phyloP scores from a whole-genome alignment of 1,140 invertebrate genomes.

The Bombus cullumanus region DNA sequence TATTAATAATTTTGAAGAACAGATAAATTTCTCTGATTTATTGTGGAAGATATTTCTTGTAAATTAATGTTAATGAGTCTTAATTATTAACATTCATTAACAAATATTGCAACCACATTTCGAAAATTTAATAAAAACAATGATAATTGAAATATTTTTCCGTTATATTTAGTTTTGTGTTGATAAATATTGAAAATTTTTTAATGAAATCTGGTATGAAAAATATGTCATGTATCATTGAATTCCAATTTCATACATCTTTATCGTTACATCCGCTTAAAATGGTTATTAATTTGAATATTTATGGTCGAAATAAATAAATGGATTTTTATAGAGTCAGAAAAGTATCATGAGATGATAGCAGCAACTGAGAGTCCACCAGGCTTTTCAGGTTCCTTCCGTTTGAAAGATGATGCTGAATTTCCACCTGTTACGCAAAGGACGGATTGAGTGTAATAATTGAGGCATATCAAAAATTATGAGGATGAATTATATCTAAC shows the following conservation, averaged over 20 bases:
- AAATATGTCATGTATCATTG: slow-evolving; percentile 64
- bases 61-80: slow-evolving; percentile 1
- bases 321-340: slow-evolving; percentile 87
- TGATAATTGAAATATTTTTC: slow-evolving; percentile 52
- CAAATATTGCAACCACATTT: slow-evolving; percentile 39
- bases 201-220: slow-evolving; percentile 24
- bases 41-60: background rate
- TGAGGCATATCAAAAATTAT: slow-evolving; percentile 62
- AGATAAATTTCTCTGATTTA: background rate
- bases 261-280: slow-evolving; percentile 69
- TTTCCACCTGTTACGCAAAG: slow-evolving; percentile 92
- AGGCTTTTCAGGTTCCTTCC: slow-evolving; percentile 85
- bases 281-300: slow-evolving; percentile 29
- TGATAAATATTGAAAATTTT: background rate
- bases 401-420: slow-evolving; percentile 91
- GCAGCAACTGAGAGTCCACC: slow-evolving; percentile 87
- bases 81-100: slow-evolving; percentile 46
- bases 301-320: slow-evolving; percentile 44
- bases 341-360: slow-evolving; percentile 89
- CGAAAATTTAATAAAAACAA: slow-evolving; percentile 22
- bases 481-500: slow-evolving; percentile 7
- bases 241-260: slow-evolving; percentile 60
- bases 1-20: background rate
- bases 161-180: slow-evolving; percentile 18
- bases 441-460: slow-evolving; percentile 82